phyloP scores from a whole-genome alignment of 2,797 vertebrate species.

The Vireo griseus region DNA sequence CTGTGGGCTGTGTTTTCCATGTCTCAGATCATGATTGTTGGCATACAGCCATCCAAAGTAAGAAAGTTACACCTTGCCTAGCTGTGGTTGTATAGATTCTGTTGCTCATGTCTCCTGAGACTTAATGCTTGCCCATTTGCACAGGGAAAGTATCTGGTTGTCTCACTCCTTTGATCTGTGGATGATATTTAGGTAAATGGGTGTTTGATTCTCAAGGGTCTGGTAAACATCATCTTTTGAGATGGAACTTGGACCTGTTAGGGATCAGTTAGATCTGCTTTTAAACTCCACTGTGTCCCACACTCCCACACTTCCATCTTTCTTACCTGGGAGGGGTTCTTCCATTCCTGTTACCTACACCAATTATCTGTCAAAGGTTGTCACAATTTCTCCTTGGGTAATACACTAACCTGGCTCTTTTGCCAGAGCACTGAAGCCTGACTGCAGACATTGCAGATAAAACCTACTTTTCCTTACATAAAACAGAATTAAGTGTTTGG shows the following conservation, averaged over 20 bases:
- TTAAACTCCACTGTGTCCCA: not conserved
- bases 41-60: not conserved
- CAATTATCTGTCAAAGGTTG: not conserved
- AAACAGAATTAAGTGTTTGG: not conserved
- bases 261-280: not conserved
- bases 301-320: not conserved
- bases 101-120: not conserved
- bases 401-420: not conserved
- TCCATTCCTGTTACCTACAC: not conserved
- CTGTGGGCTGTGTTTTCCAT: not conserved
- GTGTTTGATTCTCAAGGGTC: not conserved
- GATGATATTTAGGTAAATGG: not conserved
- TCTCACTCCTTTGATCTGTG: not conserved
- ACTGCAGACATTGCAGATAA: not conserved
- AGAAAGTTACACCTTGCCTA: not conserved
- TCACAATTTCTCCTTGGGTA: not conserved
- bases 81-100: not conserved
- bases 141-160: not conserved
- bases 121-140: not conserved
- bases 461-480: not conserved
- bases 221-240: not conserved
- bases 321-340: not conserved
- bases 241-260: not conserved
- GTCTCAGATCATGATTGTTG: not conserved
- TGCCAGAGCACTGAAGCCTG: not conserved